Conservation (phyloP, 2,797 vertebrate species). For the Okamejei kenojei region DNA sequence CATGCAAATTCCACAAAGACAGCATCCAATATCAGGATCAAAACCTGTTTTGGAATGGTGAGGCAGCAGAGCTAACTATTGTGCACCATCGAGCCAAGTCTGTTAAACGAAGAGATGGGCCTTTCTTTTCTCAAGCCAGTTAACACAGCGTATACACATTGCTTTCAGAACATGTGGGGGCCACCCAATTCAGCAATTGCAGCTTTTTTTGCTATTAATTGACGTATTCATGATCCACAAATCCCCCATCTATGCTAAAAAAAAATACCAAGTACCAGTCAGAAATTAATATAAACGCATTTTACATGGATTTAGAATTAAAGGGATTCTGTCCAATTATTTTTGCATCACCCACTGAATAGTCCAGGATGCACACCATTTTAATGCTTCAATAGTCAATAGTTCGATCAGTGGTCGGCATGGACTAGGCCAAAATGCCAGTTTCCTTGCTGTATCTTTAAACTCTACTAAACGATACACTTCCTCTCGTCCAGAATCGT, state of each 20-base stretch:
- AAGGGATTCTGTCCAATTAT: neutral
- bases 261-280: neutral
- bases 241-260: neutral
- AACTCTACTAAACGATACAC: no score
- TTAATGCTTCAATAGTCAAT: no score
- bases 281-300: neutral
- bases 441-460: no score
- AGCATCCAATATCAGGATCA: no score
- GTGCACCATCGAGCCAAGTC: neutral
- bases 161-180: neutral
- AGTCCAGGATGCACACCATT: neutral
- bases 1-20: no score
- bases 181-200: neutral
- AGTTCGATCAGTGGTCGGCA: no score
- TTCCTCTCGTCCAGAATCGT: neutral
- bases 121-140: neutral
- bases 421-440: no score
- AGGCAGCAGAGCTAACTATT: no score
- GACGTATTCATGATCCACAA: neutral
- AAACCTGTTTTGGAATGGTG: no score
- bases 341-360: neutral
- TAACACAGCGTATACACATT: neutral
- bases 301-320: neutral
- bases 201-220: no score
- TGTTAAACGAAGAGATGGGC: neutral